Evolutionary conservation across 64 coral and sea anemone species (phyloP), one percentile per base, ranked within the genome.

Genomic region (Stichodactyla helianthus): DNA sequence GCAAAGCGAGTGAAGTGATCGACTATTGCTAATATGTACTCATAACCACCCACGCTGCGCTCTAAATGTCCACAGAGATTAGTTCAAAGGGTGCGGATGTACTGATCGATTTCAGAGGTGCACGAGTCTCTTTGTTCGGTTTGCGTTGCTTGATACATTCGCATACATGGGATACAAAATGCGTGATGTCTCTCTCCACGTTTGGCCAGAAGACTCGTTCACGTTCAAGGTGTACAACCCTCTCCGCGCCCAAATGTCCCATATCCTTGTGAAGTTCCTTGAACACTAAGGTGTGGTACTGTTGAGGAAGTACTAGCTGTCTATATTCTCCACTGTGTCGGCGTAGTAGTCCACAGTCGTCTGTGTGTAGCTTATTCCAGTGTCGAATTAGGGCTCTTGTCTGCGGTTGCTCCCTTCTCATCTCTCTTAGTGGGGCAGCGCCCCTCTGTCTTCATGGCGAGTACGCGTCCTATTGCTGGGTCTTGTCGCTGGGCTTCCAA

Each of bases 401-500:
- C n/a, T n/a, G n/a, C n/a, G n/a, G n/a, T n/a, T n/a, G n/a, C n/a
- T n/a, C n/a, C n/a, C n/a, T n/a, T n/a, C n/a, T n/a, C n/a, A n/a
- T n/a, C n/a, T n/a, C 82, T 84, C 55, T 20, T 84, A 58, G 13
- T 55, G 9, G n/a, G 25, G 19, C 52, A 28, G 25, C 14, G 23
- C 77, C 25, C 25, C 2, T 14, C 25, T 5, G 51, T 12, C 77
- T 14, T 31, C 77, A 79, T 11, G 17, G 51, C 3, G 2, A 31
- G 28, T 31, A 31, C 28, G 28, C 28, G 28, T 31, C 28, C 1
- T 31, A 31, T 31, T 31, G 28, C 77, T 6, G 13, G 52, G 54
- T 64, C 84, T 51, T 61, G 89, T 71, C 10, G 89, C 86, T 67
- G 62, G 19, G 27, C 54, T 91, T 4, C 86, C 84, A 6, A 59